phyloP scores from a whole-genome alignment of 2,113 vertebrate species.

The Plestiodon gilberti region DNA sequence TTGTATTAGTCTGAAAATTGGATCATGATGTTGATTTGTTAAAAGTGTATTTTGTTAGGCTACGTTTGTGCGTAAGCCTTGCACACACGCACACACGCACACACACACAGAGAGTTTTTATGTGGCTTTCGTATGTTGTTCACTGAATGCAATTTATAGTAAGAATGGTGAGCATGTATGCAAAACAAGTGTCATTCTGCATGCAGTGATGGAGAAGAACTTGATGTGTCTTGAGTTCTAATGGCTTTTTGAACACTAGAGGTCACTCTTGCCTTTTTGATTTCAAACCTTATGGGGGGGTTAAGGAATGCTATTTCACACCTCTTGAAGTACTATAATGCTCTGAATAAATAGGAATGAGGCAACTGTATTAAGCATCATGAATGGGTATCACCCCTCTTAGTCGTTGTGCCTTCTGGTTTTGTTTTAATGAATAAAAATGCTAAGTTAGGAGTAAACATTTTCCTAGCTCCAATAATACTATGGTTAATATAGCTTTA shows the following conservation, averaged over 20 bases:
- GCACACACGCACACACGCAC: too few relatives aligned
- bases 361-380: not conserved
- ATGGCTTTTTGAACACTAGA: constrained; percentile 56
- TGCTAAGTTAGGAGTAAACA: accelerated
- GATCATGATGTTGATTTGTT: not conserved
- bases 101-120: not conserved
- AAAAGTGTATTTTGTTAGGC: too few relatives aligned
- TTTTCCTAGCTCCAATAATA: constrained; percentile 57
- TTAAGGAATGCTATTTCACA: not conserved
- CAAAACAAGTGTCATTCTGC: constrained; percentile 18
- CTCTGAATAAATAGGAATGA: constrained; percentile 28
- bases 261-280: constrained; percentile 70
- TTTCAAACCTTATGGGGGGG: constrained; percentile 2
- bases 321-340: constrained; percentile 33
- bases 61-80: too few relatives aligned
- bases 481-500: constrained; percentile 65
- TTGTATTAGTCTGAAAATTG: not conserved
- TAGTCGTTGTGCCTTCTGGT: not conserved
- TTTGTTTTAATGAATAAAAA: constrained; percentile 4
- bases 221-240: not conserved
- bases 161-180: constrained; percentile 7
- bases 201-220: constrained; percentile 16
- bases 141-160: constrained; percentile 13
- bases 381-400: not conserved
- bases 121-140: not conserved